A percentile compares a stretch with the other conserved stretches of the same genome.
phyloP scores from a whole-genome alignment of 1,140 invertebrate species.

The Popillia japonica region DNA sequence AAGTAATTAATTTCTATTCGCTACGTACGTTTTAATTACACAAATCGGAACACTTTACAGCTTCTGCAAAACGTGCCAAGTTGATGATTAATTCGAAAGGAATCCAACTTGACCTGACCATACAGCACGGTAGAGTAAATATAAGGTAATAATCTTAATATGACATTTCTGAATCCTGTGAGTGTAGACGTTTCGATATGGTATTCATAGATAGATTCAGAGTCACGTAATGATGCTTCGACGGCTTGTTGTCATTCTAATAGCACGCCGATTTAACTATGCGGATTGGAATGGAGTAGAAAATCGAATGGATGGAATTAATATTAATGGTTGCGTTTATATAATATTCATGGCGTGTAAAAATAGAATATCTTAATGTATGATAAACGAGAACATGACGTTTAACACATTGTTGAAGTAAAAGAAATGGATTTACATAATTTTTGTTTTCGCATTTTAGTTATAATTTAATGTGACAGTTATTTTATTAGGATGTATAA shows the following conservation, averaged over 20 bases:
- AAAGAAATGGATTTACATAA: background rate
- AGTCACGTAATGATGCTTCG: constrained; percentile 19
- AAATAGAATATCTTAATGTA: background rate
- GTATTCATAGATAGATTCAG: background rate
- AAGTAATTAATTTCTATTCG: constrained; percentile 16
- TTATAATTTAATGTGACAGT: background rate
- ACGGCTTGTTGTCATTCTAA: constrained; percentile 5
- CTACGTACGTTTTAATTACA: background rate
- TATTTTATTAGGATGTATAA: too few relatives aligned
- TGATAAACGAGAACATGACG: background rate
- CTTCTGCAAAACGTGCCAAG: background rate
- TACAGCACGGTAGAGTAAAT: background rate
- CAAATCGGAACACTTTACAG: background rate
- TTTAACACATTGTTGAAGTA: background rate
- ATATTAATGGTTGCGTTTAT: constrained; percentile 29
- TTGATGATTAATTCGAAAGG: constrained; percentile 1
- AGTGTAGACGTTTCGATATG: background rate
- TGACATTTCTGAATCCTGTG: background rate
- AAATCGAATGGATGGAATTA: constrained; percentile 25
- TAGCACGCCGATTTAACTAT: background rate
- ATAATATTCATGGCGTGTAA: constrained; percentile 27
- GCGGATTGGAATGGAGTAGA: constrained; percentile 8
- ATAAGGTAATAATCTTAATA: constrained; percentile 10
- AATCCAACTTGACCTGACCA: background rate
- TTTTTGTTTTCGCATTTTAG: background rate